These are phyloP conservation scores for Corella eumyota DNA, from an alignment of 23 tunicate species.

Conservation along the genomic window DNA sequence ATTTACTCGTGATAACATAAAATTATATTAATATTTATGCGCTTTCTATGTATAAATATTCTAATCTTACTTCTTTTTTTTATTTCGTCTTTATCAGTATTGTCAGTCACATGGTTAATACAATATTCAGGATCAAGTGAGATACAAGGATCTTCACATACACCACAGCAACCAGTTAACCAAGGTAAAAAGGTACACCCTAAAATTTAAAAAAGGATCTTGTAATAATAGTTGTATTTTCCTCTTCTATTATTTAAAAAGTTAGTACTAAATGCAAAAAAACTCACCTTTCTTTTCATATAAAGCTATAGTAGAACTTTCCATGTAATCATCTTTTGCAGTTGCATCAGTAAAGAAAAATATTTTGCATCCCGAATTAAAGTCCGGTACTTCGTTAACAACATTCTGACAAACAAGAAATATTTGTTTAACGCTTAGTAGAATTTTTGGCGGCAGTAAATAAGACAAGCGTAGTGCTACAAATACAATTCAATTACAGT, in stretches of 20 bases:
- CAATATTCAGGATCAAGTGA: conserved; percentile 40
- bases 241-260: too few species aligned
- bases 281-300: too few species aligned
- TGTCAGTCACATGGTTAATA: conserved; percentile 27
- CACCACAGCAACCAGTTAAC: conserved; percentile 69
- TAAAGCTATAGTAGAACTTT: too few species aligned
- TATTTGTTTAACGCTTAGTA: too few species aligned
- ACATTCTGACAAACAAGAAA: conserved; percentile 56
- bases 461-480: background rate
- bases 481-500: conserved; percentile 5
- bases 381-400: conserved; percentile 15
- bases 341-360: conserved; percentile 66
- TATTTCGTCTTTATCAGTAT: background rate
- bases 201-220: conserved; percentile 1
- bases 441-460: background rate
- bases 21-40: too few species aligned
- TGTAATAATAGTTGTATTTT: too few species aligned
- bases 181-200: conserved; percentile 56
- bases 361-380: conserved; percentile 54
- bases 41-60: too few species aligned
- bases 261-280: too few species aligned
- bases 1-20: too few species aligned
- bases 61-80: too few species aligned
- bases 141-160: conserved; percentile 51
- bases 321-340: conserved; percentile 24